phyloP scores from a whole-genome alignment of 1,140 invertebrate genomes.

The Pectinophora gossypiella region DNA sequence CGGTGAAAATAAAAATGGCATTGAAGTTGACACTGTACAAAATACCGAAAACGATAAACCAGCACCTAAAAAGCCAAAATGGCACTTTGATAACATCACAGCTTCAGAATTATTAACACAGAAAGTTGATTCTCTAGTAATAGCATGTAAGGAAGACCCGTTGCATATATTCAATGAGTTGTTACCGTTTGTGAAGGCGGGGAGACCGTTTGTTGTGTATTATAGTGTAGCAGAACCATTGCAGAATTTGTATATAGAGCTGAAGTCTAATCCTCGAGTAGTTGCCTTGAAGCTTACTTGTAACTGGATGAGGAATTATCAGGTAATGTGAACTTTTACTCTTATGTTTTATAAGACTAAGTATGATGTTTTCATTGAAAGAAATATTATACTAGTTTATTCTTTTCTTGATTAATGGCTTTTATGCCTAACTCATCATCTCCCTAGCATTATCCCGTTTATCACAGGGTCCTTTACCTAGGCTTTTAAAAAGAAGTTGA shows the following conservation, averaged over 20 bases:
- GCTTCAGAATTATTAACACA: conserved; percentile 74
- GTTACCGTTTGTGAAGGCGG: conserved; percentile 84
- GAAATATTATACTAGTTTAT: no score
- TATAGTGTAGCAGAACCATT: conserved; percentile 87
- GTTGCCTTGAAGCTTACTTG: conserved; percentile 87
- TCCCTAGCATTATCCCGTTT: no score
- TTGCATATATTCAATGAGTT: conserved; percentile 84
- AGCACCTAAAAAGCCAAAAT: conserved; percentile 76
- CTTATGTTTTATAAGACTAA: no score
- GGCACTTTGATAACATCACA: conserved; percentile 80
- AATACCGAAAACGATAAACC: background rate
- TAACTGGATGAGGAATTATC: conserved; percentile 93
- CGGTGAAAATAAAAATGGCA: conserved; percentile 4
- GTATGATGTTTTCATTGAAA: no score
- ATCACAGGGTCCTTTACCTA: no score
- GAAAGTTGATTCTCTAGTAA: conserved; percentile 86
- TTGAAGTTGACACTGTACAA: background rate
- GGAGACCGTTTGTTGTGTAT: conserved; percentile 90
- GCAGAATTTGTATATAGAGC: conserved; percentile 84
- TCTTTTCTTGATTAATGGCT: no score
- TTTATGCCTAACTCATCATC: no score
- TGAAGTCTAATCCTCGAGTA: conserved; percentile 83
- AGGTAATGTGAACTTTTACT: conserved; percentile 80
- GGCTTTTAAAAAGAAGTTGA: no score
- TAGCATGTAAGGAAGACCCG: conserved; percentile 91